Evolutionary conservation across 1,140 invertebrate species (phyloP), one percentile per base, ranked within the genome.

Genomic region (Eueides isabella): DNA sequence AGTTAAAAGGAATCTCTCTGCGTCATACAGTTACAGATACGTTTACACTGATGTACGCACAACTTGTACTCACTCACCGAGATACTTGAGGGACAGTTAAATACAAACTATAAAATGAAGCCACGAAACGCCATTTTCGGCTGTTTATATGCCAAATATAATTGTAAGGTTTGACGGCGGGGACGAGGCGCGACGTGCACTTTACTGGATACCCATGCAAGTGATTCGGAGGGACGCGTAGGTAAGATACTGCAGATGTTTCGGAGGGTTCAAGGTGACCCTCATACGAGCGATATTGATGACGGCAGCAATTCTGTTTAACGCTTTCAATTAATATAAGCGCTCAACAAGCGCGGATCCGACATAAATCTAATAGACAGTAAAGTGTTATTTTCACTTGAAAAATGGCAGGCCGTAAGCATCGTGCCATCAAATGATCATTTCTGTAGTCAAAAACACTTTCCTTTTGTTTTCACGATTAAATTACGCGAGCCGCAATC

Each of bases 171-270:
- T 87, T 80, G 87, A 89, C 79, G 81, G 79, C 67, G 72, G 75
- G 79, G 81, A 89, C 82, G 78, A 82, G 81, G 85, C 91, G 90
- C 90, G 78, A 82, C 82, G 85, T 92, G 90, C 90, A 92, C 87
- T 92, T 90, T 87, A 85, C 82, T 80, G 88, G 85, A 89, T 86
- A 83, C 82, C 79, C 83, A 84, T 86, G 85, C 85, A 83, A 87
- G 79, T 84, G 87, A 89, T 88, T 85, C 80, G 74, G 82, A 85
- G 86, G 87, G 83, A 79, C 75, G 77, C 76, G 75, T 74, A 92
- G 89, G 90, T 92, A 90, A 91, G 89, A 90, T 89, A 92, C 88
- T 92, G 85, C 88, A 92, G 88, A 90, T 90, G 84, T 90, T 85
- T 75, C 63, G 78, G 83, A 78, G 79, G 82, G 82, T 67, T 23